A percentile compares a stretch with the other conserved stretches of the same genome.
These are phyloP conservation scores for Larimichthys crocea DNA, from an alignment of 2,113 vertebrate species.

Conservation along the genomic window DNA sequence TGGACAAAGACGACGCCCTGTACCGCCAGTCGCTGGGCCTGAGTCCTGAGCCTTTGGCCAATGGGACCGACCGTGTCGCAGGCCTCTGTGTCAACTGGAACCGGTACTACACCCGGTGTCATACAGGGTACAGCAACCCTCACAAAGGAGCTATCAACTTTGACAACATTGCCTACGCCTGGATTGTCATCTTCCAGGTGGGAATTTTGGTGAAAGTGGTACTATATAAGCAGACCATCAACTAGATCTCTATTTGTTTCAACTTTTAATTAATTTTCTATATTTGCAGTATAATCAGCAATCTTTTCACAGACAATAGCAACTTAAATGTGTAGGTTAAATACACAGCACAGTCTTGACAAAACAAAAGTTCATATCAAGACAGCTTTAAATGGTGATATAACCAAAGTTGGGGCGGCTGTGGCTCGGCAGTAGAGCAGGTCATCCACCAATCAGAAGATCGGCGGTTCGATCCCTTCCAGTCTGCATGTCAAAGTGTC, in stretches of 20 bases:
- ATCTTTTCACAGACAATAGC: not conserved
- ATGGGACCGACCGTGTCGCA: conserved; percentile 82
- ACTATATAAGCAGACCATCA: not conserved
- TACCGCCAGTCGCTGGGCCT: conserved; percentile 89
- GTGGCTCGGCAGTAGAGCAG: too few relatives aligned
- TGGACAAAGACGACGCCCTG: conserved; percentile 92
- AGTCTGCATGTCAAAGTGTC: too few relatives aligned
- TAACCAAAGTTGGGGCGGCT: too few relatives aligned
- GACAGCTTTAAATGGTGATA: too few relatives aligned
- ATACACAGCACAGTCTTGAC: not conserved
- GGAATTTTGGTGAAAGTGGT: not conserved
- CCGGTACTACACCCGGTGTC: conserved; percentile 94
- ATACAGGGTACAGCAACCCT: conserved; percentile 91
- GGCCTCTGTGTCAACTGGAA: conserved; percentile 99
- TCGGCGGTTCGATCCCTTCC: too few relatives aligned
- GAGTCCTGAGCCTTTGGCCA: conserved; percentile 78
- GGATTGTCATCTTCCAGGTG: conserved; percentile 99
- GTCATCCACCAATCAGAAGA: too few relatives aligned
- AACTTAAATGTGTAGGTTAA: not conserved
- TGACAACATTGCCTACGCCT: conserved; percentile 98
- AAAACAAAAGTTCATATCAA: not conserved
- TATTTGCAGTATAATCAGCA: not conserved
- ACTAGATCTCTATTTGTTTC: not conserved
- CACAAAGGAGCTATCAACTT: conserved; percentile 99
- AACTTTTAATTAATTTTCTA: not conserved